Evolutionary conservation across 2,797 vertebrate genomes (phyloP), one percentile per base, ranked within the genome.

Genomic region (Echeneis naucrates): DNA sequence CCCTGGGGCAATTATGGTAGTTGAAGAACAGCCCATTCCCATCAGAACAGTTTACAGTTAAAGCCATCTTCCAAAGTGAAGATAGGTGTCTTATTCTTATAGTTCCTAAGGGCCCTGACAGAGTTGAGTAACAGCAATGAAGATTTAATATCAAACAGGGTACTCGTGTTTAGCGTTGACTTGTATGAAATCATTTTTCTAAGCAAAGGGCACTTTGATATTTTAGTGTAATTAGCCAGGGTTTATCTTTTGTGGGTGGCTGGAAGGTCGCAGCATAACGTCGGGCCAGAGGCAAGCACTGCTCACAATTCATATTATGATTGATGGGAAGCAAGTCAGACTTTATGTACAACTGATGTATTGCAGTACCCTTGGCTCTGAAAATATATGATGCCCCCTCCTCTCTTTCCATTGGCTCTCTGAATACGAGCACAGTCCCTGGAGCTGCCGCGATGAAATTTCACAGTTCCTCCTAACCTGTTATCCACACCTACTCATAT

Each of bases 401-500:
- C 27, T 14, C 38, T 64, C 38, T 30, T 0, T n/a, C 33, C 35
- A 52, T 54, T 16, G 21, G 47, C 62, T 67, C 58, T 74, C 60
- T 55, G 37, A 73, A 70, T 66, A 67, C 14, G 64, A 85, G 69
- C 81, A 87, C 83, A 86, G 37, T 75, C 80, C 69, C 72, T 33
- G 61, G 64, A 83, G 80, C 69, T 72, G 74, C 68, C 30, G 44
- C 7, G 16, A 75, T 75, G 72, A 81, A 51, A 73, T 87, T 82
- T 88, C 85, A 87, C 85, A 87, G 85, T 54, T 86, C 66, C 14
- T 78, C 75, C 58, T 8, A 67, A 86, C 78, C 71, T 65, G 77
- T 75, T 75, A 75, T 68, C 60, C 33, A 42, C 66, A 60, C 63
- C 61, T 62, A 47, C 38, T 72, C 56, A 60, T 58, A 35, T 70